Evolutionary conservation across 2,113 vertebrate species (phyloP).

Genomic region (Azemiops feae): DNA sequence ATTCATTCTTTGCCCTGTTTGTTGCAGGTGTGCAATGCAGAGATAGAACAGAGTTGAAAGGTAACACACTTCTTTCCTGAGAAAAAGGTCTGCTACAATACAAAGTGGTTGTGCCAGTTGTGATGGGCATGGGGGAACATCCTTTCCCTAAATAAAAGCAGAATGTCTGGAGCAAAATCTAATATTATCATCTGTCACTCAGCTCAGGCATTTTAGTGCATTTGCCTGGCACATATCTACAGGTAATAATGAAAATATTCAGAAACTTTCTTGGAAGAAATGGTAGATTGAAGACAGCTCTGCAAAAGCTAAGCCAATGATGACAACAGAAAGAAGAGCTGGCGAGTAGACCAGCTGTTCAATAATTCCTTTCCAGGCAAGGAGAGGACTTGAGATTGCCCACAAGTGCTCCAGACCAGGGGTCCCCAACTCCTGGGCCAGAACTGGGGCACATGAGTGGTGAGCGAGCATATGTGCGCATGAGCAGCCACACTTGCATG

Average conservation of each 20-base stretch:
- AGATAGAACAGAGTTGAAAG: background rate
- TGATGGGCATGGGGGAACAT: background rate
- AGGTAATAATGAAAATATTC: background rate
- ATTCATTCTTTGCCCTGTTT: background rate
- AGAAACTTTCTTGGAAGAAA: background rate
- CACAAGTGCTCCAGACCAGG: background rate
- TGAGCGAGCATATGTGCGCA: background rate
- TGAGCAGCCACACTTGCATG: background rate
- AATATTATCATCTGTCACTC: background rate
- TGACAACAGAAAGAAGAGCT: background rate
- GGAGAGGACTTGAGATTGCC: background rate
- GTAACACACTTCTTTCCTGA: background rate
- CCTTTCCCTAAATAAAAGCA: background rate
- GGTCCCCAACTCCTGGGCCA: background rate
- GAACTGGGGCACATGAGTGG: background rate
- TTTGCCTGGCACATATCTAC: background rate
- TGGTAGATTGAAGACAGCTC: background rate
- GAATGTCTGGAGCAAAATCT: background rate
- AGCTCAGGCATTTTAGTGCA: background rate
- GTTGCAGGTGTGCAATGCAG: background rate
- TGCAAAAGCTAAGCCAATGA: background rate
- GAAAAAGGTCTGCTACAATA: background rate
- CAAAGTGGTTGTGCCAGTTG: background rate
- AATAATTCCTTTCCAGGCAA: background rate
- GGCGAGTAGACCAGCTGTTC: background rate